Evolutionary conservation across 2,797 vertebrate genomes (phyloP).

Genomic region (Girardinus metallicus): DNA sequence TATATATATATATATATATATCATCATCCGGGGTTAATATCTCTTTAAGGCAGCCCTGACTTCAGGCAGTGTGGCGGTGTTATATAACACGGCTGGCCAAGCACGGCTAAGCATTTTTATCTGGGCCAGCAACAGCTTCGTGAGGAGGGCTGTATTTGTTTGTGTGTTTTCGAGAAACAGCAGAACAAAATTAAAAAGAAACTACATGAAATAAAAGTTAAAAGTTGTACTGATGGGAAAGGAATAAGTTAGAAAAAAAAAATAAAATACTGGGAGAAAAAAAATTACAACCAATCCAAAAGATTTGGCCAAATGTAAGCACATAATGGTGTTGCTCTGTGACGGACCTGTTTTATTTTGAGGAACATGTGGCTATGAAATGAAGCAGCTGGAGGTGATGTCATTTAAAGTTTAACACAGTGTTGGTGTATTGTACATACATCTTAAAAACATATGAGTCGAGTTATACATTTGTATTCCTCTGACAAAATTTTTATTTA

Average conservation of each 20-base stretch:
- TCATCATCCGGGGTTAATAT: slow-evolving; percentile 44
- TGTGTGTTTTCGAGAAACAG: background rate
- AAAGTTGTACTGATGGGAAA: background rate
- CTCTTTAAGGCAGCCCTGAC: slow-evolving; percentile 37
- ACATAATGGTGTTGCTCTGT: background rate
- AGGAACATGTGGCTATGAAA: background rate
- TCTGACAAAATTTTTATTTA: background rate
- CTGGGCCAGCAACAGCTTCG: slow-evolving; percentile 48
- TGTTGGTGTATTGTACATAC: background rate
- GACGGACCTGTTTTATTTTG: background rate
- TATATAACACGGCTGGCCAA: slow-evolving; percentile 51
- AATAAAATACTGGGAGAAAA: background rate
- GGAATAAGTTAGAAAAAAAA: background rate
- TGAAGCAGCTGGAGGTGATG: background rate
- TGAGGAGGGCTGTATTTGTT: slow-evolving; percentile 22
- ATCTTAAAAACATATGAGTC: background rate
- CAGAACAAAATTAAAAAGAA: background rate
- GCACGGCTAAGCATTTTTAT: slow-evolving; percentile 53
- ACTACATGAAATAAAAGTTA: background rate
- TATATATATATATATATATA: slow-evolving; percentile 4
- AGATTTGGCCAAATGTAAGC: background rate
- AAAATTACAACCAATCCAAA: background rate
- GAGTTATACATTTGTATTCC: background rate
- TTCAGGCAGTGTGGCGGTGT: slow-evolving; percentile 43
- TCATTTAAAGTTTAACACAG: background rate